Percentiles rank a stretch among this genome's conserved stretches.
These are phyloP conservation scores for Drosophila algonquin DNA, from an alignment of 2,888 invertebrate species.

Conservation along the genomic window DNA sequence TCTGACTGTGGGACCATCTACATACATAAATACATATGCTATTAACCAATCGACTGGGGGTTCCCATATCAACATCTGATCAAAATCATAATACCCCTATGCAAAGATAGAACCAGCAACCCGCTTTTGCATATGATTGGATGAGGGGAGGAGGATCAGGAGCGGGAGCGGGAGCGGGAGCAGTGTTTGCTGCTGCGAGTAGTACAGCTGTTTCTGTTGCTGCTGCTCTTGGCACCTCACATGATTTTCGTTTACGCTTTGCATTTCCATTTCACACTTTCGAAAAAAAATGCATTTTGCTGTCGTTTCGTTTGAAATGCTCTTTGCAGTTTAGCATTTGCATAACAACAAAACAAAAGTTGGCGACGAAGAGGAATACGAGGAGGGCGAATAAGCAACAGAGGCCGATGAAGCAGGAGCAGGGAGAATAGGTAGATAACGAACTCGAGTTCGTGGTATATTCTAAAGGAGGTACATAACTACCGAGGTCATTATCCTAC, in stretches of 20 bases:
- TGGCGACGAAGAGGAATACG: conserved; percentile 28
- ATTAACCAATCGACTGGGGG: too few species aligned
- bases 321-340: conserved; percentile 56
- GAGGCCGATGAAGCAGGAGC: not conserved
- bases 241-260: conserved; percentile 47
- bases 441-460: not conserved
- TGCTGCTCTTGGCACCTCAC: conserved; percentile 49
- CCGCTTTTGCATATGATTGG: not conserved
- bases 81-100: too few species aligned
- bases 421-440: not conserved
- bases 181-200: not conserved
- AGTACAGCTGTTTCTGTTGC: conserved; percentile 27
- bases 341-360: conserved; percentile 54
- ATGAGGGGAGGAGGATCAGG: too few species aligned
- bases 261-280: conserved; percentile 62
- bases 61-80: too few species aligned
- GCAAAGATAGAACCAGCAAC: too few species aligned
- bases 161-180: too few species aligned
- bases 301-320: conserved; percentile 33
- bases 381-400: not conserved
- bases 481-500: not conserved
- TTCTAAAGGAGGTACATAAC: not conserved
- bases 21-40: too few species aligned
- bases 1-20: too few species aligned
- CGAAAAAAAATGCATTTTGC: conserved; percentile 53